Conservation (phyloP, 2,888 invertebrate genomes). For the Lagria hirta region DNA sequence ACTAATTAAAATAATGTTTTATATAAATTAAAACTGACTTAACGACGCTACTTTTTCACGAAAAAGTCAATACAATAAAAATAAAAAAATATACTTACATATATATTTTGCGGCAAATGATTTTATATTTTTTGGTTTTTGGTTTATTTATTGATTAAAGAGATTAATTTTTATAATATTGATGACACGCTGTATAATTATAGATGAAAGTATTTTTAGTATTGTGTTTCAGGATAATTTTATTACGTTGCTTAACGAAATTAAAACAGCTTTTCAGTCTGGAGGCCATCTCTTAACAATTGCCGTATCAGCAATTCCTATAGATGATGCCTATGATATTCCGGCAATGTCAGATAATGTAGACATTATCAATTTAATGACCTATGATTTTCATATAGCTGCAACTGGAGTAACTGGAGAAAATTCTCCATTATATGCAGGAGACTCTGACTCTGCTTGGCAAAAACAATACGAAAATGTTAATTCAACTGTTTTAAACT, state of each 20-base stretch:
- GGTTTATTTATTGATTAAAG: no score
- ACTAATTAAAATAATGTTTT: no score
- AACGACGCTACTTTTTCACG: no score
- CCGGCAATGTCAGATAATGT: constrained; percentile 46
- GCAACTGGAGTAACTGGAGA: constrained; percentile 67
- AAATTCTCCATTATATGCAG: constrained; percentile 63
- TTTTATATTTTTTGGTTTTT: no score
- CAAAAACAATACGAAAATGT: constrained; percentile 29
- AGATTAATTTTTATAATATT: no score
- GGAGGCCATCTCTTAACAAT: constrained; percentile 32
- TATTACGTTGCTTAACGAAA: constrained; percentile 55
- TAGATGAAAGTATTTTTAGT: no score
- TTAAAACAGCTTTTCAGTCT: constrained; percentile 39
- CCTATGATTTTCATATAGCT: constrained; percentile 72
- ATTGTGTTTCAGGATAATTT: constrained; percentile 19
- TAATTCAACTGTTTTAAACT: constrained; percentile 24
- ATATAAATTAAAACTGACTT: no score
- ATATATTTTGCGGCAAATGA: no score
- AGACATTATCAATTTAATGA: constrained; percentile 71
- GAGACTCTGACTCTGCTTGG: constrained; percentile 28
- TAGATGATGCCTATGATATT: constrained; percentile 36
- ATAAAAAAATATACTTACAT: no score
- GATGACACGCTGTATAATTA: no score
- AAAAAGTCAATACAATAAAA: no score
- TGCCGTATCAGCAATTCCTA: constrained; percentile 31